Conservation (phyloP, 2,888 invertebrate genomes). For the Capitulum mitella region DNA sequence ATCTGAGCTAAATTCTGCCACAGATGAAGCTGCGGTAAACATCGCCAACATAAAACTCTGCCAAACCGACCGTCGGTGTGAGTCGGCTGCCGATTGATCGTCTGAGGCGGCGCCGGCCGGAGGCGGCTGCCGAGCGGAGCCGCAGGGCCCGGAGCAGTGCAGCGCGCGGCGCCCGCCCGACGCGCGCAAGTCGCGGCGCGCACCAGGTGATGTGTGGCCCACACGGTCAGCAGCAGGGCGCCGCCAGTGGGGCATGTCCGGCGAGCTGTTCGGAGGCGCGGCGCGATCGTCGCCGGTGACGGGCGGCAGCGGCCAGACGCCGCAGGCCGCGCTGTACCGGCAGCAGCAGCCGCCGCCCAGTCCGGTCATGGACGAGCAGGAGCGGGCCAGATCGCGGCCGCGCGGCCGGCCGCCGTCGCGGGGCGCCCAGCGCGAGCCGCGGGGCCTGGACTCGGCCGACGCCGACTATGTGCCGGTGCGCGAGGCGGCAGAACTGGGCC, state of each 20-base stretch:
- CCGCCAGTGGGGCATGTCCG: neutral
- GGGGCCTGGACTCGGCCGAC: conserved; percentile 27
- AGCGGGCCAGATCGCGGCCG: conserved; percentile 35
- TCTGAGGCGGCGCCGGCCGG: neutral
- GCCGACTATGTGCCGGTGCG: neutral
- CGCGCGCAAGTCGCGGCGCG: too few relatives aligned
- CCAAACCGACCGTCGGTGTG: neutral
- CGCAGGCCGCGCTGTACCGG: neutral
- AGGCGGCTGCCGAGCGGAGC: neutral
- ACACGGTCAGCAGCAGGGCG: neutral
- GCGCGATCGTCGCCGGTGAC: neutral
- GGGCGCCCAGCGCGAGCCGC: conserved; percentile 42
- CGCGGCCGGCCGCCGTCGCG: conserved; percentile 60
- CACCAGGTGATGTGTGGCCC: too few relatives aligned
- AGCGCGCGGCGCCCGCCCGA: neutral
- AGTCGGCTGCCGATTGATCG: neutral
- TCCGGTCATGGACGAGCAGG: neutral
- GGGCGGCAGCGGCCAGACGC: too few relatives aligned
- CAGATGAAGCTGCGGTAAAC: neutral
- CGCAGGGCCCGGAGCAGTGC: too few relatives aligned
- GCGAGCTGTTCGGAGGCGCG: neutral
- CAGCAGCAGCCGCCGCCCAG: neutral
- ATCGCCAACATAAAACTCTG: neutral
- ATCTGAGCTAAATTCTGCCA: neutral
- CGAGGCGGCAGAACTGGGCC: neutral